These are phyloP conservation scores for Chelmon rostratus DNA, from an alignment of 2,797 vertebrate species.

Conservation along the genomic window DNA sequence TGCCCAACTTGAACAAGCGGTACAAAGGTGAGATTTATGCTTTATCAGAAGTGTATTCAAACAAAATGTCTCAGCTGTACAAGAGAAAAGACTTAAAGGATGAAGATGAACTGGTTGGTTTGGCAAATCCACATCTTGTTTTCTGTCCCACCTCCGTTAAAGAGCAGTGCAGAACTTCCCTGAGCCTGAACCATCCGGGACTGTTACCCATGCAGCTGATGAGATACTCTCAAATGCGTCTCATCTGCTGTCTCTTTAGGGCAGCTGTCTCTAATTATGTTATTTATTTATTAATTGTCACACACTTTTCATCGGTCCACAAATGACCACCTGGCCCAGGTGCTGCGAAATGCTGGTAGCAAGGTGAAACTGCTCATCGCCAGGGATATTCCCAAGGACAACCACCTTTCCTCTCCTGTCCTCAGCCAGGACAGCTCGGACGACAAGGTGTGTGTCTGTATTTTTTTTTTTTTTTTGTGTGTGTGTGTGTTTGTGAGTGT, in stretches of 20 bases:
- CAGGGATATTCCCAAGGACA: slow-evolving; percentile 87
- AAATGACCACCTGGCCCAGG: slow-evolving; percentile 71
- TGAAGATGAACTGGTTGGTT: background rate
- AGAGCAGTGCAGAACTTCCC: background rate
- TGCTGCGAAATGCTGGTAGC: slow-evolving; percentile 92
- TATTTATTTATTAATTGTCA: slow-evolving; percentile 30
- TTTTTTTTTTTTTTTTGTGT: slow-evolving; percentile 21
- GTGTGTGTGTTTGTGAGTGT: slow-evolving; percentile 13
- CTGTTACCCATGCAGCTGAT: background rate
- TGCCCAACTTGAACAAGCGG: too few species aligned
- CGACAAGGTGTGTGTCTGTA: slow-evolving; percentile 42
- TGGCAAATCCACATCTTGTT: background rate
- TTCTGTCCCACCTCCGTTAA: background rate
- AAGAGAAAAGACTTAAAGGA: too few species aligned
- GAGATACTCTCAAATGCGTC: background rate
- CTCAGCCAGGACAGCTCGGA: slow-evolving; percentile 78
- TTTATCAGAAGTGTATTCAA: too few species aligned
- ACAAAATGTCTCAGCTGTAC: too few species aligned
- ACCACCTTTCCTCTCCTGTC: slow-evolving; percentile 76
- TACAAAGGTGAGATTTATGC: too few species aligned
- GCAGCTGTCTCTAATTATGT: slow-evolving; percentile 13
- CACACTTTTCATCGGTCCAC: slow-evolving; percentile 27
- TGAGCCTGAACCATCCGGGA: background rate
- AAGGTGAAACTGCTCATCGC: slow-evolving; percentile 92
- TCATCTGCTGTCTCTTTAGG: background rate